Conservation (phyloP, 1,140 invertebrate species). For the Zelostemma sp. region DNA sequence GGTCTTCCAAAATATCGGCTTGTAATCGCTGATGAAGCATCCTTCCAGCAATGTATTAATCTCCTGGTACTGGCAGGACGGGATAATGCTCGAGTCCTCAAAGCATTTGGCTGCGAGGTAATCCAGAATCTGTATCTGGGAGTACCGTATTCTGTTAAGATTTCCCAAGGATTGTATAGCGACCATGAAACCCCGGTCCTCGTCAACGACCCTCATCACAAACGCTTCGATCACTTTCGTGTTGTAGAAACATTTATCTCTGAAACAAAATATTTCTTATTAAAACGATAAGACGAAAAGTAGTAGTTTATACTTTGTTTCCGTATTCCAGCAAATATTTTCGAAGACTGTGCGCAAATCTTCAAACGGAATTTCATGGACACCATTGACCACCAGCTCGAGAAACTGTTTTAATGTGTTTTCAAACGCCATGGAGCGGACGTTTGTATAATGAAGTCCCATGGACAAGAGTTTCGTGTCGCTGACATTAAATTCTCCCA, state of each 20-base stretch:
- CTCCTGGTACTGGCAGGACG: not conserved
- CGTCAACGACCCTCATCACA: not conserved
- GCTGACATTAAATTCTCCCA: not conserved
- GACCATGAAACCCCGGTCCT: not conserved
- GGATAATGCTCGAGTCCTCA: slow-evolving; percentile 56
- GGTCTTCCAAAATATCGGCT: slow-evolving; percentile 71
- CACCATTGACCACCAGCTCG: too few species aligned
- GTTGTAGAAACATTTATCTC: not conserved
- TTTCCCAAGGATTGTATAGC: not conserved
- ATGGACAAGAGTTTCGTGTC: not conserved
- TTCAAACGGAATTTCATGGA: too few species aligned
- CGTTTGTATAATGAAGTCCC: too few species aligned
- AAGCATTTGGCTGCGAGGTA: slow-evolving; percentile 69
- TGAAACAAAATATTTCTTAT: too few species aligned
- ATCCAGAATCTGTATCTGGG: slow-evolving; percentile 69
- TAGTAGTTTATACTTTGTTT: too few species aligned
- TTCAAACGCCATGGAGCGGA: too few species aligned
- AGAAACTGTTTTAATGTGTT: too few species aligned
- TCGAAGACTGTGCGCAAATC: too few species aligned
- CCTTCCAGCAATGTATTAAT: slow-evolving; percentile 28
- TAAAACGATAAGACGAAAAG: too few species aligned
- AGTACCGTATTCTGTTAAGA: not conserved
- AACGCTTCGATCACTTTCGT: not conserved
- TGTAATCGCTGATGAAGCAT: slow-evolving; percentile 72
- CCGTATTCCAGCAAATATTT: too few species aligned